Conservation (phyloP, 2,888 invertebrate species). For the Catocala sponsa region DNA sequence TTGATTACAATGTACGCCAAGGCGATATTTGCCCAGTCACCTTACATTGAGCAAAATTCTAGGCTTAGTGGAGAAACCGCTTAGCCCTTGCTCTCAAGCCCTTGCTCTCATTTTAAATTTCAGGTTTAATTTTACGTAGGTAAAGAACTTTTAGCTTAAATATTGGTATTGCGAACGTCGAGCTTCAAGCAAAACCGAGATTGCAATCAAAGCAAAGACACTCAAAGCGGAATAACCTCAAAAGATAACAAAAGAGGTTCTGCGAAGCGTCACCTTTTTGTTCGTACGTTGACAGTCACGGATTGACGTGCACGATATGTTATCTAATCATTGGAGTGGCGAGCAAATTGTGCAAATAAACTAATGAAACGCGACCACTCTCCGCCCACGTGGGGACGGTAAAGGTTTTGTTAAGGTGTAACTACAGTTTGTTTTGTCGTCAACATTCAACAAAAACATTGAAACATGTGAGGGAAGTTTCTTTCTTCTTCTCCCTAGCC, state of each 20-base stretch:
- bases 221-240: background rate
- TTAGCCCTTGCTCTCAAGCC: too few species aligned
- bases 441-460: background rate
- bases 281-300: slow-evolving; percentile 56
- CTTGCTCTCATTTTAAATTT: too few species aligned
- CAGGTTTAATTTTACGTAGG: too few species aligned
- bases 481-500: too few species aligned
- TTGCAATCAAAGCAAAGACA: background rate
- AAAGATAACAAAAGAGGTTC: slow-evolving; percentile 6
- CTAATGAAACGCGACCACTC: slow-evolving; percentile 51
- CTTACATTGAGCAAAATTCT: too few species aligned
- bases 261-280: slow-evolving; percentile 11
- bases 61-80: too few species aligned
- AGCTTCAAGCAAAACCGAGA: too few species aligned
- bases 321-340: slow-evolving; percentile 75
- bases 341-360: slow-evolving; percentile 65
- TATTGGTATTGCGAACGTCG: too few species aligned
- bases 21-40: too few species aligned
- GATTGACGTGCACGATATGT: slow-evolving; percentile 69
- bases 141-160: too few species aligned
- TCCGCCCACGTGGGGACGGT: slow-evolving; percentile 35
- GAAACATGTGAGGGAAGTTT: background rate
- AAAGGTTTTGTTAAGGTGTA: slow-evolving; percentile 8
- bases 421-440: background rate
- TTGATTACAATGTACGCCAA: too few species aligned